These are phyloP conservation scores for Poecile atricapillus DNA, from an alignment of 2,113 vertebrate species.

Conservation along the genomic window DNA sequence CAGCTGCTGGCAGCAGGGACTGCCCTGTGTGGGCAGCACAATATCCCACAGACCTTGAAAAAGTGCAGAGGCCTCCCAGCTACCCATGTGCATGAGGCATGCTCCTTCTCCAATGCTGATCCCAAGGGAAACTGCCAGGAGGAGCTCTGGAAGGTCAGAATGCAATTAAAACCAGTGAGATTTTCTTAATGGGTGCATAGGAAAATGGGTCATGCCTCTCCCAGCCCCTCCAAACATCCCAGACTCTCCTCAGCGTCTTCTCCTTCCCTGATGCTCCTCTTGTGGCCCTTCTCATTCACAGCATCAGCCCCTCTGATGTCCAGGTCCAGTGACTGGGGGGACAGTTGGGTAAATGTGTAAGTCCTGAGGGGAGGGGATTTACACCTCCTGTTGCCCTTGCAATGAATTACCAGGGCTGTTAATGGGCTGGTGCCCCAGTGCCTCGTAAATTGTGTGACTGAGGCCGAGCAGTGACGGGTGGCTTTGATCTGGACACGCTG, in stretches of 20 bases:
- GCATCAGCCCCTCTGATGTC: background rate
- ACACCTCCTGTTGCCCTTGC: constrained; percentile 62
- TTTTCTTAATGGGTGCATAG: background rate
- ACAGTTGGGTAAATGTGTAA: constrained; percentile 49
- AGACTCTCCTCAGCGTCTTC: background rate
- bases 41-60: background rate
- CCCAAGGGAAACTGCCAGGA: constrained; percentile 11
- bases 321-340: background rate
- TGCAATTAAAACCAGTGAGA: constrained; percentile 17
- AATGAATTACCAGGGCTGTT: constrained; percentile 71
- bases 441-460: constrained; percentile 55
- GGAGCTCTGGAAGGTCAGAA: constrained; percentile 1
- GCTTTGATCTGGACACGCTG: constrained; percentile 80
- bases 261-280: background rate
- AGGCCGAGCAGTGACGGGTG: constrained; percentile 6
- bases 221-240: background rate
- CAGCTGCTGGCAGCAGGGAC: background rate
- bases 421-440: constrained; percentile 68
- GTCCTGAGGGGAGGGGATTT: constrained; percentile 48
- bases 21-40: background rate
- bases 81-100: background rate
- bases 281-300: background rate
- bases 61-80: background rate
- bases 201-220: background rate
- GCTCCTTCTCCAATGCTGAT: rapidly evolving